A percentile compares a stretch with the other conserved stretches of the same genome.
phyloP scores from a whole-genome alignment of 2,888 invertebrate genomes.

The Drosophila limbata region DNA sequence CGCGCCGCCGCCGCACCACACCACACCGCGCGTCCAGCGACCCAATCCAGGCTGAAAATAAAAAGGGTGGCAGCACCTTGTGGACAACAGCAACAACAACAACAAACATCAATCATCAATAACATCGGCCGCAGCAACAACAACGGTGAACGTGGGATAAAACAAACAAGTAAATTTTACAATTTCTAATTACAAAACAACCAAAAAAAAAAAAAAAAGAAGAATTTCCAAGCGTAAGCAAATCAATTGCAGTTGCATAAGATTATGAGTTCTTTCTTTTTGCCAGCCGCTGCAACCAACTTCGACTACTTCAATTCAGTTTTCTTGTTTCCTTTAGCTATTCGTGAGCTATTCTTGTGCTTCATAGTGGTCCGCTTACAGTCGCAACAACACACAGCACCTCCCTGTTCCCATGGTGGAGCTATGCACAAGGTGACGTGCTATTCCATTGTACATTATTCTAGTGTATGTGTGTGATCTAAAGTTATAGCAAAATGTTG shows the following conservation, averaged over 20 bases:
- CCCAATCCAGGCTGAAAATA: slow-evolving; percentile 19
- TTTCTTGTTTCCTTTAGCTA: neutral
- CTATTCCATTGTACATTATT: neutral
- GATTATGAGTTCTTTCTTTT: slow-evolving; percentile 26
- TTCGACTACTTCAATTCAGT: neutral
- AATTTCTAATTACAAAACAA: slow-evolving; percentile 62
- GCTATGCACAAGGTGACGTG: neutral
- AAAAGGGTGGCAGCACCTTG: slow-evolving; percentile 43
- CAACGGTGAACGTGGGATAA: slow-evolving; percentile 49
- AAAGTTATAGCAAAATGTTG: too few relatives aligned
- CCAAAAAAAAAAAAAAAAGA: slow-evolving; percentile 27
- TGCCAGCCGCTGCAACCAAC: neutral
- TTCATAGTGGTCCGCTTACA: slow-evolving; percentile 10
- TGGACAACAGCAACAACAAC: slow-evolving; percentile 31
- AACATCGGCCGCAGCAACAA: slow-evolving; percentile 18
- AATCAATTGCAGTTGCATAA: slow-evolving; percentile 58
- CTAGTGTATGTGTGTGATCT: neutral
- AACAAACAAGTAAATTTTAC: slow-evolving; percentile 80
- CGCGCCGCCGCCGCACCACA: slow-evolving; percentile 37
- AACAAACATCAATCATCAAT: slow-evolving; percentile 34
- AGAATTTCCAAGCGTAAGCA: slow-evolving; percentile 37
- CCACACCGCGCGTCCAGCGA: slow-evolving; percentile 23
- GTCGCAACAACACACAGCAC: neutral
- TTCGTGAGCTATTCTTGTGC: neutral
- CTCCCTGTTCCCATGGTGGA: neutral